Evolutionary conservation across 2,888 invertebrate species (phyloP), one percentile per base, ranked within the genome.

Genomic region (Geotrupes spiniger): DNA sequence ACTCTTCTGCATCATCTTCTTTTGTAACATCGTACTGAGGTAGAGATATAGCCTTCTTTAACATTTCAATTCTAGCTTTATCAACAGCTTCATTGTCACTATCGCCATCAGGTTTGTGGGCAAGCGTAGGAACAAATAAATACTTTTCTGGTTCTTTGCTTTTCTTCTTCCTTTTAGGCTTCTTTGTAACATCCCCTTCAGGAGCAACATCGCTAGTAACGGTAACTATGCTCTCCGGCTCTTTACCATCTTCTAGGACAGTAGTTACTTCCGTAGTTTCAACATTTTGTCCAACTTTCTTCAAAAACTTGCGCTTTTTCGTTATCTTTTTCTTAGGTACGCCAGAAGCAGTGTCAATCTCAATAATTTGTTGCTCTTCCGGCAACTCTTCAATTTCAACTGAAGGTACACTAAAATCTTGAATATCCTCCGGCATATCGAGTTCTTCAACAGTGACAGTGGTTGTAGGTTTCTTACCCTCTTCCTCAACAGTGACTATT

Each of bases 341-440:
- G 15, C 71, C 73, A 42, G 66, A 64, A 8, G 67, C 64, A 1
- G 74, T 73, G 2, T 68, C 64, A 8, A 74, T 70, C 59, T 75
- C 72, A 1, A 73, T 72, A 1, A 74, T 54, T 17, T 70, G 68
- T 0, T 73, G 65, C 46, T 71, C 68, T 56, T 65, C 68, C 4
- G 67, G 63, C 6, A 69, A 43, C 53, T 69, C 67, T 36, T 65
- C 60, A 26, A 63, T 64, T 57, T 40, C 40, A 21, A 41, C 26
- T 8, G 36, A 9, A 5, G 36, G 43, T 17, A 28, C 4, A 21
- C 6, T 21, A 21, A 3, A 4, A 21, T 21, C 29, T 9, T 15
- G 0, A 17, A 33, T 39, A 17, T 45, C 54, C 8, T 66, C 64
- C 0, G 74, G 72, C 8, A 61, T 53, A 38, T 56, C 56, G 49